Conservation (phyloP, 2,888 invertebrate species). For the Orthosia incerta region DNA sequence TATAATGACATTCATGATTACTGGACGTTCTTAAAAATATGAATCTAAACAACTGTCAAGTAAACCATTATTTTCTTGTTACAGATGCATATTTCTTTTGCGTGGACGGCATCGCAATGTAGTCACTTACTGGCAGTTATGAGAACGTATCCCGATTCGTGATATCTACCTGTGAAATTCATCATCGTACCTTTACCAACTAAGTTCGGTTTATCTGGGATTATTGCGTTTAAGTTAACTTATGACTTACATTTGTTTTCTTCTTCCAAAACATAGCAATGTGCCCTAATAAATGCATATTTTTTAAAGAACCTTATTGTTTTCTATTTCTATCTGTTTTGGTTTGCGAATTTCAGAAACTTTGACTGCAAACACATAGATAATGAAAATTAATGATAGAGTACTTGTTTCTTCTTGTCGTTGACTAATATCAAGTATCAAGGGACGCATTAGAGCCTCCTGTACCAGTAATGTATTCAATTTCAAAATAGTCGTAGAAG, state of each 20-base stretch:
- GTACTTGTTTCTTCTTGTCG: constrained; percentile 16
- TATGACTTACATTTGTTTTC: background rate
- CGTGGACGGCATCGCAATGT: background rate
- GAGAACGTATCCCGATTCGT: background rate
- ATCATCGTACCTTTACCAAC: no score
- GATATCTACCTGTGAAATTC: background rate
- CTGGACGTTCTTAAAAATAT: background rate
- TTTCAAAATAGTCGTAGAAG: constrained; percentile 45
- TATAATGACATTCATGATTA: no score
- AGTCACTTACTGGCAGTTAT: background rate
- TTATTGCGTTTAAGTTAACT: no score
- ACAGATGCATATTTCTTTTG: background rate
- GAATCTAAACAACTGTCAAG: background rate
- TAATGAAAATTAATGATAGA: constrained; percentile 20
- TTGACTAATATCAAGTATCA: constrained; percentile 45
- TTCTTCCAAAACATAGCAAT: background rate
- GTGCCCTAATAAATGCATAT: no score
- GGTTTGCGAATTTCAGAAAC: background rate
- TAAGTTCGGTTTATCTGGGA: background rate
- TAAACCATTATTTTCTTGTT: background rate
- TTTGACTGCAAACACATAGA: background rate
- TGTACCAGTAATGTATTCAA: constrained; percentile 43
- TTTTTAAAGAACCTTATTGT: rapidly evolving
- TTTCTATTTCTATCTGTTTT: background rate
- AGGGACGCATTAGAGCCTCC: constrained; percentile 12